Conservation (phyloP, 1,140 invertebrate genomes). For the Vollenhovia emeryi region DNA sequence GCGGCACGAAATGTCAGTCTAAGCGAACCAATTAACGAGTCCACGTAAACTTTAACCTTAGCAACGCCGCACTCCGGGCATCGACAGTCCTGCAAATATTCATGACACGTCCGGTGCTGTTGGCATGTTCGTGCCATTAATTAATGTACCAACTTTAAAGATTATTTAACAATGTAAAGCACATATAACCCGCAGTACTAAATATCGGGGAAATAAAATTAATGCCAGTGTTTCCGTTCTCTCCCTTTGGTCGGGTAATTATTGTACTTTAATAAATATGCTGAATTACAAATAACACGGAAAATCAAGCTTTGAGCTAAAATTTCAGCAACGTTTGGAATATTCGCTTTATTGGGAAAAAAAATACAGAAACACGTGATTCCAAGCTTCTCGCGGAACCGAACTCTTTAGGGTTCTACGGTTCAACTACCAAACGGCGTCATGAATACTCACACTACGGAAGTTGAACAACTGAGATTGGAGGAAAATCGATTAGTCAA, state of each 20-base stretch:
- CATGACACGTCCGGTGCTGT: not conserved
- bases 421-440: not conserved
- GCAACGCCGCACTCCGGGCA: not conserved
- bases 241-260: not conserved
- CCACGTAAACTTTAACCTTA: not conserved
- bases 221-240: not conserved
- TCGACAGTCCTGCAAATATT: slow-evolving; percentile 16
- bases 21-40: slow-evolving; percentile 60
- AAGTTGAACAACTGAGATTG: not conserved
- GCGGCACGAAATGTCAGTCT: slow-evolving; percentile 43
- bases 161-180: not conserved
- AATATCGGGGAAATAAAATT: not conserved
- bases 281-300: not conserved
- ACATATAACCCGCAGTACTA: not conserved
- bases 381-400: not conserved
- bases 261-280: not conserved
- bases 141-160: not conserved
- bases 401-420: not conserved
- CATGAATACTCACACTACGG: not conserved
- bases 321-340: not conserved
- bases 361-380: not conserved
- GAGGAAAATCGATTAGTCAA: not conserved
- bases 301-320: not conserved
- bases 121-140: slow-evolving; percentile 14
- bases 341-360: not conserved